phyloP scores from a whole-genome alignment of 2,113 vertebrate species.

The Cheilinus undulatus region DNA sequence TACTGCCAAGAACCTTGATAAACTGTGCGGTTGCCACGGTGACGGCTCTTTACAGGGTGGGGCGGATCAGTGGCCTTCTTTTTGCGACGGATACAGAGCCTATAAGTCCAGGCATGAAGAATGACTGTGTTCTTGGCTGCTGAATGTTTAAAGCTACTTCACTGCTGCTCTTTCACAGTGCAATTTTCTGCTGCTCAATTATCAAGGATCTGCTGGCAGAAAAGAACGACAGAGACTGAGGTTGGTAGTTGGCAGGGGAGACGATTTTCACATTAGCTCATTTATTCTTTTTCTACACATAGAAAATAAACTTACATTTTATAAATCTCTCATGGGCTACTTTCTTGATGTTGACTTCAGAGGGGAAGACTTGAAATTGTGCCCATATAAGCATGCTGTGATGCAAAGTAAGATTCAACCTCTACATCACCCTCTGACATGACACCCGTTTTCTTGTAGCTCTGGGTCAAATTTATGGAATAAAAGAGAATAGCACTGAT shows the following conservation, averaged over 20 bases:
- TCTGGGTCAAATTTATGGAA: slow-evolving; percentile 62
- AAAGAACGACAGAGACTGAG: background rate
- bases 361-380: background rate
- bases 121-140: slow-evolving; percentile 41
- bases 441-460: slow-evolving; percentile 42
- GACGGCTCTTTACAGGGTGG: slow-evolving; percentile 70
- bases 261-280: background rate
- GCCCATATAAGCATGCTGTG: background rate
- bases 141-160: slow-evolving; percentile 32
- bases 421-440: slow-evolving; percentile 19
- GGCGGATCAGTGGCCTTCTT: slow-evolving; percentile 73
- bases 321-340: background rate
- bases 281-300: background rate
- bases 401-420: slow-evolving; percentile 2
- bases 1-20: slow-evolving; percentile 77
- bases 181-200: slow-evolving; percentile 31
- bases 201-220: slow-evolving; percentile 17
- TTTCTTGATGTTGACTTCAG: background rate
- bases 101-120: slow-evolving; percentile 65
- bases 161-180: slow-evolving; percentile 28
- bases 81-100: slow-evolving; percentile 57
- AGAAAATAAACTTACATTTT: background rate
- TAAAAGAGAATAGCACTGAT: slow-evolving; percentile 53
- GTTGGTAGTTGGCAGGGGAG: background rate
- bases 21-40: slow-evolving; percentile 80